Percentiles rank a stretch among this genome's conserved stretches.
These are phyloP conservation scores for Pampus argenteus DNA, from an alignment of 2,797 vertebrate genomes.

Conservation along the genomic window DNA sequence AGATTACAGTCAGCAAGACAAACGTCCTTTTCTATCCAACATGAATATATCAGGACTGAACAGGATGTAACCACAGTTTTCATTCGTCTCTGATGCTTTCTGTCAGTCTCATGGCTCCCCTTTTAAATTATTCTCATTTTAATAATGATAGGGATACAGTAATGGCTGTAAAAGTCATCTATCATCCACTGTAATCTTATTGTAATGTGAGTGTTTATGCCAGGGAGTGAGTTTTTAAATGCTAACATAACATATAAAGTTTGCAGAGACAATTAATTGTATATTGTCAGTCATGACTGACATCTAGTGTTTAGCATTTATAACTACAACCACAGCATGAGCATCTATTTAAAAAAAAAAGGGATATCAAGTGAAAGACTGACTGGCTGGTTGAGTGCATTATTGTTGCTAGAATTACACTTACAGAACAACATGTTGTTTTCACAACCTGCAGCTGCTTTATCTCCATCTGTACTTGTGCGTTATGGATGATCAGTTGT, in stretches of 20 bases:
- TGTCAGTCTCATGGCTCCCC: neutral
- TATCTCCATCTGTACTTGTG: neutral
- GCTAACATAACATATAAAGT: no score
- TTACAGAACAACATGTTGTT: neutral
- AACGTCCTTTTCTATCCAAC: slow-evolving; percentile 57
- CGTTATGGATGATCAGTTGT: neutral
- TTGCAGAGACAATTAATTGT: no score
- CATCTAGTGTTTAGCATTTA: slow-evolving; percentile 63
- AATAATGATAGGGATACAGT: neutral
- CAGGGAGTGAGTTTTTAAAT: neutral
- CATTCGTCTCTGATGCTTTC: neutral
- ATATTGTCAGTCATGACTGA: slow-evolving; percentile 35
- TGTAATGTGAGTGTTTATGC: neutral
- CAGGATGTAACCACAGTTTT: slow-evolving; percentile 2
- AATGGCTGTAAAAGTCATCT: neutral
- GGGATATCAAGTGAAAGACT: neutral
- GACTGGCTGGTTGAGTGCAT: neutral
- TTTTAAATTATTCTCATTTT: neutral
- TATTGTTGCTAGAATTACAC: neutral
- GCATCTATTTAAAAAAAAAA: neutral
- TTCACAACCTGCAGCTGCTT: neutral
- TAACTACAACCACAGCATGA: slow-evolving; percentile 27
- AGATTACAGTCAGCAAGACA: slow-evolving; percentile 39
- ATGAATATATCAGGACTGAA: slow-evolving; percentile 43
- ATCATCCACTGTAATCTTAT: neutral